phyloP scores from a whole-genome alignment of 2,797 vertebrate genomes.

The Pseudochromis fuscus region DNA sequence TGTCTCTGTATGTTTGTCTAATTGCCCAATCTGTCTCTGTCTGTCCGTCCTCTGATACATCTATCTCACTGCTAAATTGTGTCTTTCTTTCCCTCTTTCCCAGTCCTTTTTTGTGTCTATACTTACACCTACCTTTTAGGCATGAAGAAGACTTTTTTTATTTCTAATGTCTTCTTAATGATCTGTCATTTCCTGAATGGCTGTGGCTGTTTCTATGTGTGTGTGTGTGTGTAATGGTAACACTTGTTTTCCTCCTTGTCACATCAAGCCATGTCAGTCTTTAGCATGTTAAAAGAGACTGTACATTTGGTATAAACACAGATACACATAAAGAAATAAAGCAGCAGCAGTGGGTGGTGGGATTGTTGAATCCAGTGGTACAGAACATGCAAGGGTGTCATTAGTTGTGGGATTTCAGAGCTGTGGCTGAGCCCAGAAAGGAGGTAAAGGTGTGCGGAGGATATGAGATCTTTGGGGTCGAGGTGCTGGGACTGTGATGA shows the following conservation, averaged over 20 bases:
- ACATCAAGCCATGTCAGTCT: constrained; percentile 11
- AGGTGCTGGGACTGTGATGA: constrained; percentile 77
- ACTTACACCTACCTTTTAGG: constrained; percentile 22
- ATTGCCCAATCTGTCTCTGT: constrained; percentile 76
- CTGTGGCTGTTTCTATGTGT: constrained; percentile 26
- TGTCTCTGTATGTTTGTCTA: constrained; percentile 78
- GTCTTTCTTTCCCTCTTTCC: constrained; percentile 39
- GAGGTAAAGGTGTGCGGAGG: constrained; percentile 79
- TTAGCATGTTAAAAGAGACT: neutral
- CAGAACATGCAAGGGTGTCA: constrained; percentile 52
- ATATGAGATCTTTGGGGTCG: constrained; percentile 79
- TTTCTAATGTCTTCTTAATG: constrained; percentile 22
- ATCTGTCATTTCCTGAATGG: constrained; percentile 13
- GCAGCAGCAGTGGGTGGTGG: constrained; percentile 43
- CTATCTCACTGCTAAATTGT: constrained; percentile 55
- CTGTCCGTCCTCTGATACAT: constrained; percentile 67
- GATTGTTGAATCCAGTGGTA: constrained; percentile 35
- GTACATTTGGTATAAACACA: neutral
- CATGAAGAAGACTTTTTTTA: constrained; percentile 27
- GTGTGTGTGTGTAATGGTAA: constrained; percentile 11
- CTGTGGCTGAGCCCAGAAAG: constrained; percentile 55
- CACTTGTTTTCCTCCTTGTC: constrained; percentile 15
- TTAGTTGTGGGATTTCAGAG: constrained; percentile 67
- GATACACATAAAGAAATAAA: neutral
- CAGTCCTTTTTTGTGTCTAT: constrained; percentile 22